Conservation (phyloP, 2,113 vertebrate species). For the Campylomormyrus numenius region DNA sequence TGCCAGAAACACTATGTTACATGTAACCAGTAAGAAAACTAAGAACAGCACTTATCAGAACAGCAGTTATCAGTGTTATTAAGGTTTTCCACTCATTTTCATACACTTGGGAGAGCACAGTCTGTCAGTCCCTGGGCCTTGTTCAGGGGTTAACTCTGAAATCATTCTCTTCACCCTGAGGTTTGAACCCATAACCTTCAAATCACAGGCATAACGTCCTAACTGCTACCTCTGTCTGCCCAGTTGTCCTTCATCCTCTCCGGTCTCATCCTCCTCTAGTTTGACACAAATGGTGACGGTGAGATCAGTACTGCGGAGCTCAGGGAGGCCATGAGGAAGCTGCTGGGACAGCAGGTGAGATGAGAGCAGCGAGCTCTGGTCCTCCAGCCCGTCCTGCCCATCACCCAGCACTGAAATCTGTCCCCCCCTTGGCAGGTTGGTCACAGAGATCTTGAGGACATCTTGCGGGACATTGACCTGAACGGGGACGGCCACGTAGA, state of each 20-base stretch:
- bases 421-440: constrained; percentile 64
- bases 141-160: background rate
- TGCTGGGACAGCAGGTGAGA: constrained; percentile 76
- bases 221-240: background rate
- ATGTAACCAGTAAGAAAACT: background rate
- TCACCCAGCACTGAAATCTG: background rate
- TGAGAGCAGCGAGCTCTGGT: background rate
- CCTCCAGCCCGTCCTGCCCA: background rate
- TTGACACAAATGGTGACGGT: constrained; percentile 93
- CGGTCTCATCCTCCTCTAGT: constrained; percentile 53
- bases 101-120: background rate
- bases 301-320: constrained; percentile 90
- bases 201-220: background rate
- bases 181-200: background rate
- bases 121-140: background rate
- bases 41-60: background rate
- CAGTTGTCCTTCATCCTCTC: background rate
- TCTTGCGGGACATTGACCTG: constrained; percentile 90
- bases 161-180: background rate
- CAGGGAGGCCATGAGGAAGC: constrained; percentile 90
- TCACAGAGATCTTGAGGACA: constrained; percentile 89
- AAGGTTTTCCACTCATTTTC: background rate
- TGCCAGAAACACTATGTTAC: background rate
- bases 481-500: constrained; percentile 93
- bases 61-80: background rate